Conservation (phyloP, 2,888 invertebrate species). For the Iphiclides podalirius region DNA sequence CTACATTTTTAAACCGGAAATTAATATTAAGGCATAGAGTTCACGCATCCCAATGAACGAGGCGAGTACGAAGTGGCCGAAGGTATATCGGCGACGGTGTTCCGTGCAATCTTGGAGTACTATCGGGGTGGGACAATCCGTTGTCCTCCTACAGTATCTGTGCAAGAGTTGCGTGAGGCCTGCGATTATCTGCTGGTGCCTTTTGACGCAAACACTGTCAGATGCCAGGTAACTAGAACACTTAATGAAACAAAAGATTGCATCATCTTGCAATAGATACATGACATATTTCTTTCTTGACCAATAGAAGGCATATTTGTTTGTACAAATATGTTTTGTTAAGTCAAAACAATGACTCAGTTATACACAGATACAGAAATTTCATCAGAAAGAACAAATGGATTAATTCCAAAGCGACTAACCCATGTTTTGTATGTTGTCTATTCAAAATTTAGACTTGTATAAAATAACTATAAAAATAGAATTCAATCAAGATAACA, state of each 20-base stretch:
- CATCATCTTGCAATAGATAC: neutral
- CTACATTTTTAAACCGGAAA: neutral
- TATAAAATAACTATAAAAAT: neutral
- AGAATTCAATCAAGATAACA: slow-evolving; percentile 1
- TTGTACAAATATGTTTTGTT: no score
- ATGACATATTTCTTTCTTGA: neutral
- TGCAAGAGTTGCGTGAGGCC: slow-evolving; percentile 97
- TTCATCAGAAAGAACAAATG: no score
- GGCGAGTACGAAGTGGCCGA: slow-evolving; percentile 99
- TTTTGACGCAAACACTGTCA: slow-evolving; percentile 96
- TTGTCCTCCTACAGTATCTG: slow-evolving; percentile 97
- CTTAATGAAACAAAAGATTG: no score
- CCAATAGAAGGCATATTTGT: no score
- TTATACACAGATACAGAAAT: no score
- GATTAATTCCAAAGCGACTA: no score
- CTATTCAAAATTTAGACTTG: no score
- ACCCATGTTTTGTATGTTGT: no score
- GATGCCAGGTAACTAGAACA: slow-evolving; percentile 82
- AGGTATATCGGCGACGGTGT: slow-evolving; percentile 96
- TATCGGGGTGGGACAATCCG: slow-evolving; percentile 94
- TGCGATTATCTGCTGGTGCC: slow-evolving; percentile 99
- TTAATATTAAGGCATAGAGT: slow-evolving; percentile 83
- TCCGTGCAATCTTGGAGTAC: slow-evolving; percentile 96
- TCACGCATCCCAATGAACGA: slow-evolving; percentile 95
- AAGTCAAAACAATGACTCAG: no score